A percentile compares a stretch with the other conserved stretches of the same genome.
These are phyloP conservation scores for Spisula subtruncata DNA, from an alignment of 2,888 invertebrate species.

Conservation along the genomic window DNA sequence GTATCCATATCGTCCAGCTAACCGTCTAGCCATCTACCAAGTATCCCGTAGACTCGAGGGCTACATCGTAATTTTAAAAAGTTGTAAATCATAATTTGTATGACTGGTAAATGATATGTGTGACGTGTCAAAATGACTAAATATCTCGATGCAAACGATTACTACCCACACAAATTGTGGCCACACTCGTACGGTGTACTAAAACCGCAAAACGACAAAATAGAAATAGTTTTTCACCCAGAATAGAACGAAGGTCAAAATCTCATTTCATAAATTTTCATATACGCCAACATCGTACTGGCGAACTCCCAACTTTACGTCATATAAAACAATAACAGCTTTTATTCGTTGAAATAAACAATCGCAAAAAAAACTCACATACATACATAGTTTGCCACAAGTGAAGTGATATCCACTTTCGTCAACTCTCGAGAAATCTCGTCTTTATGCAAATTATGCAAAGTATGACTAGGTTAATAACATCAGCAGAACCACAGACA, in stretches of 20 bases:
- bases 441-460: slow-evolving; percentile 32
- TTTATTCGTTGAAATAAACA: slow-evolving; percentile 32
- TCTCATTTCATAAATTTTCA: background rate
- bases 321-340: slow-evolving; percentile 30
- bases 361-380: background rate
- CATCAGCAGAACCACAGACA: slow-evolving; percentile 16
- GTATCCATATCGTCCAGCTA: too few species aligned
- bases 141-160: background rate
- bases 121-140: background rate
- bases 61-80: too few species aligned
- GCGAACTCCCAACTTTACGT: slow-evolving; percentile 22
- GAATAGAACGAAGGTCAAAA: slow-evolving; percentile 1
- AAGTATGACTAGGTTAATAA: background rate
- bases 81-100: too few species aligned
- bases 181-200: background rate
- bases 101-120: background rate
- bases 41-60: too few species aligned
- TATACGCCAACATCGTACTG: background rate
- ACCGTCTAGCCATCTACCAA: too few species aligned
- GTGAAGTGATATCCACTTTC: background rate
- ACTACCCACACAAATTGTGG: slow-evolving; percentile 6
- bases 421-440: background rate
- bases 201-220: slow-evolving; percentile 8
- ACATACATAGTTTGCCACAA: slow-evolving; percentile 16
- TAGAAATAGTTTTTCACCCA: background rate